Evolutionary conservation across 2,113 vertebrate genomes (phyloP).

Genomic region (Gnathonemus echidnorhynchus): DNA sequence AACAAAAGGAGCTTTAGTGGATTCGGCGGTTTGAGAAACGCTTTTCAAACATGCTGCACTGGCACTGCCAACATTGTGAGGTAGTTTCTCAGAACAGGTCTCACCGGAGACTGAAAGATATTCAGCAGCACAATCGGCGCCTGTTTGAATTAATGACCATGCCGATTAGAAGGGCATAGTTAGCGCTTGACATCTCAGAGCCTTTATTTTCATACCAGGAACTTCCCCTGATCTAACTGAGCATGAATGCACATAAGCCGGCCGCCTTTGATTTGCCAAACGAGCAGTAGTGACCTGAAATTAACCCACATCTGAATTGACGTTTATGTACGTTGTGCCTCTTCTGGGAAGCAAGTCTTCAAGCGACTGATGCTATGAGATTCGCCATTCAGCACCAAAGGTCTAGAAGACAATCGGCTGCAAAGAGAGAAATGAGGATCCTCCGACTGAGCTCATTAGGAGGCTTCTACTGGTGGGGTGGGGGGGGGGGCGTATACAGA

Average conservation of each 20-base stretch:
- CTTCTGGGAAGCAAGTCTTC: not conserved
- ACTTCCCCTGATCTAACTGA: not conserved
- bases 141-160: not conserved
- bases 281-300: not conserved
- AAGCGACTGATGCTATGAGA: not conserved
- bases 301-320: constrained; percentile 6
- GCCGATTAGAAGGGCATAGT: not conserved
- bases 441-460: not conserved
- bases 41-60: not conserved
- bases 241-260: not conserved
- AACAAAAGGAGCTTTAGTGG: not conserved
- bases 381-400: not conserved
- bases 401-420: not conserved
- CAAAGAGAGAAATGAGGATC: not conserved
- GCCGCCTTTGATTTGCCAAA: not conserved
- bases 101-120: not conserved
- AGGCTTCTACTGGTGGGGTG: not conserved
- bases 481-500: not conserved
- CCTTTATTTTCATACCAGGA: not conserved
- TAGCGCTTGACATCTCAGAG: not conserved
- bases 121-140: not conserved
- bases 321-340: constrained; percentile 3
- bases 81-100: constrained; percentile 3
- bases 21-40: not conserved
- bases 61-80: not conserved